Evolutionary conservation across 2,797 vertebrate species (phyloP), one percentile per base, ranked within the genome.

Genomic region (Eulemur albifrons): DNA sequence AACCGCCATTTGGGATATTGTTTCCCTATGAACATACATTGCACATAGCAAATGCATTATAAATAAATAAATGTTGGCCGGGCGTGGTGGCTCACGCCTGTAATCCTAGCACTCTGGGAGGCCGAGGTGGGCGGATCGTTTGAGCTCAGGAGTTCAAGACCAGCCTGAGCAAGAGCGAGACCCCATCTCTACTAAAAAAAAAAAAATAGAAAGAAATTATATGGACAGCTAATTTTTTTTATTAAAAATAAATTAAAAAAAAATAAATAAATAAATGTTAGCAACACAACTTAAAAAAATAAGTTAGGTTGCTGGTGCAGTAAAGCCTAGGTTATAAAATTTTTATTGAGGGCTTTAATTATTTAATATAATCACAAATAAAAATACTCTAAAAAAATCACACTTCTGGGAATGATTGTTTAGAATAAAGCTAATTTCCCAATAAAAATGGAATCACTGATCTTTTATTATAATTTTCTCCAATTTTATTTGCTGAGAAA

Each of bases 281-380:
- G 79, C 96, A 97, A 81, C 10, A 73, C 6, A 96, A 54, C 40
- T 54, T 45, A 32, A 43, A 96, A 96, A 91, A 88, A 69, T 83
- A 83, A 79, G 3, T 94, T 91, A 92, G 11, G 79, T 83, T 89
- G 21, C 11, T 21, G 45, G 23, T 95, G 3, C 25, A 61, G 5
- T 93, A 69, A 96, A 45, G 23, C 72, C 70, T 79, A 32, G 3
- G 45, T 96, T 88, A 3, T 32, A 2, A 75, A 82, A 13, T 82
- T 63, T 92, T 85, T 97, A 52, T 90, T 97, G 91, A 97, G 87
- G 79, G 50, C 65, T 93, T 95, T 88, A 82, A 96, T 98, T 96
- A 98, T 96, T 98, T 98, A 98, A 98, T 95, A 93, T 97, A 97
- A 97, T 82, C 83, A 70, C 76, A 97, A 90, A 54, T 82, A n/a